Evolutionary conservation across 2,797 vertebrate species (phyloP).

Genomic region (Cryptoblepharus egeriae): DNA sequence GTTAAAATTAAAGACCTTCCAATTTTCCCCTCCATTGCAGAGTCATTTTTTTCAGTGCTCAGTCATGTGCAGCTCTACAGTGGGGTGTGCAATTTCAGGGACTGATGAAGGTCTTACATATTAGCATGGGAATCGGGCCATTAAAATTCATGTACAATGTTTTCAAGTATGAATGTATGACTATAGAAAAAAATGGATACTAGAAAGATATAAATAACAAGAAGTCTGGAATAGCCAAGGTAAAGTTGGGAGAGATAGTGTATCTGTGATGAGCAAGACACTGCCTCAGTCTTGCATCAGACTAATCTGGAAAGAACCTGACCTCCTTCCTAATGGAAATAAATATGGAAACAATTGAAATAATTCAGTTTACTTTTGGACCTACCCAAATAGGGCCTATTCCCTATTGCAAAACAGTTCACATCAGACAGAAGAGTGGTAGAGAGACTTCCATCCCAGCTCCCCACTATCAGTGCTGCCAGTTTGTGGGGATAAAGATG

Average conservation of each 20-base stretch:
- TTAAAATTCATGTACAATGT: slow-evolving; percentile 41
- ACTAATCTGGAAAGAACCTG: not conserved
- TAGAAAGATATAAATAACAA: slow-evolving; percentile 28
- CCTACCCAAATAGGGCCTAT: not conserved
- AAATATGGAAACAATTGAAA: not conserved
- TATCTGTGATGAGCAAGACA: not conserved
- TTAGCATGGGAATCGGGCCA: slow-evolving; percentile 37
- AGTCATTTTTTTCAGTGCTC: slow-evolving; percentile 19
- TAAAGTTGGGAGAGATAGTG: not conserved
- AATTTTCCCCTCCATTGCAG: slow-evolving; percentile 53
- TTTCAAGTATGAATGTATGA: slow-evolving; percentile 32
- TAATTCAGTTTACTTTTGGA: not conserved
- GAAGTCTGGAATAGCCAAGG: slow-evolving; percentile 18
- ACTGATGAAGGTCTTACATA: slow-evolving; percentile 36
- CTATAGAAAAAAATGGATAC: not conserved
- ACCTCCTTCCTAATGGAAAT: not conserved
- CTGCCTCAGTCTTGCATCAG: not conserved
- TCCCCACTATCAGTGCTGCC: no score
- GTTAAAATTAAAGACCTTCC: slow-evolving; percentile 46
- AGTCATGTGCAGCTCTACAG: slow-evolving; percentile 26
- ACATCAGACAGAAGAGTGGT: no score
- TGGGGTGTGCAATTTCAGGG: slow-evolving; percentile 45
- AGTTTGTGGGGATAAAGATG: no score
- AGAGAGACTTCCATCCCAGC: not conserved
- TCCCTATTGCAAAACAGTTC: not conserved